Evolutionary conservation across 2,888 invertebrate genomes (phyloP), one percentile per base, ranked within the genome.

Genomic region (Trichogramma evanescens): DNA sequence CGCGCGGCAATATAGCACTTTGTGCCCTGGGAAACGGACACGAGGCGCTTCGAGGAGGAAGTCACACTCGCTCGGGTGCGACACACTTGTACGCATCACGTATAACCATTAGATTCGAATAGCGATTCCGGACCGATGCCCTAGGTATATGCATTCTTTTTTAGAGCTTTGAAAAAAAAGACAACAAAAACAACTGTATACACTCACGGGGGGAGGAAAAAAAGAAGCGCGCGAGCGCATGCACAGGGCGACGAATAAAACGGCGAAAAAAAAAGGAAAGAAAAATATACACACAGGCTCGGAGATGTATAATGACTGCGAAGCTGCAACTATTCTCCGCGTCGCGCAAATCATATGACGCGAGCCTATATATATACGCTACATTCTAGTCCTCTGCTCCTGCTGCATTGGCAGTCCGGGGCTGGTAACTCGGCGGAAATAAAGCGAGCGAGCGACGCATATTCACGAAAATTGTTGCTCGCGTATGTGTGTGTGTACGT

Each of bases 351-450:
- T 26, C 26, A 26, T 26, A 26, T 26, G 26, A 26, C 26, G 26
- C 26, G 26, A 26, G 26, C 26, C 26, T 26, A 26, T 26, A 26
- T 26, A 26, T 26, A 2, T 26, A 26, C 26, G 26, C 26, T 26
- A 26, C 26, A 55, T 52, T 54, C 38, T 48, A 58, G 55, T 52
- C 56, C 62, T 58, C 42, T 38, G 61, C 53, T 56, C 48, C 46
- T 50, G 46, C 42, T 41, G 39, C 46, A 26, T 26, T 26, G 10
- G 56, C 43, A n/a, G 40, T 56, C 59, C 61, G 62, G 55, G 55
- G 44, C 54, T 52, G 55, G 55, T 58, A 49, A 51, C 58, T 58
- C 55, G 55, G n/a, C 54, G 55, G 50, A 48, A 58, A 45, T 52
- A 49, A 48, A 50, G 62, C 55, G 44, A 5, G 9, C 43, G 26